These are phyloP conservation scores for Synchiropus splendidus DNA, from an alignment of 2,113 vertebrate species.

Conservation along the genomic window DNA sequence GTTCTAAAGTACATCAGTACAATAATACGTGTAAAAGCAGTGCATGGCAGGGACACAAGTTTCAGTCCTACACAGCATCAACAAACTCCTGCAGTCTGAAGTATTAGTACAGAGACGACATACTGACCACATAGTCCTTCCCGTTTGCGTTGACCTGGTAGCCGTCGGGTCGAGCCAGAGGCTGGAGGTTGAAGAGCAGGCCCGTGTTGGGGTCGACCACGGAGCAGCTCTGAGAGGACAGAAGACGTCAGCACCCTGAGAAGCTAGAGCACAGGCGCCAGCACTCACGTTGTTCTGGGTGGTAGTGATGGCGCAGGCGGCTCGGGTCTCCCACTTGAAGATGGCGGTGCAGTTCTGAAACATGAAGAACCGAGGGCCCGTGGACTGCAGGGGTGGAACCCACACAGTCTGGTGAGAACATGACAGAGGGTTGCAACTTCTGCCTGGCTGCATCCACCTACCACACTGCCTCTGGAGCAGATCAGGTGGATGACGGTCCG, in stretches of 20 bases:
- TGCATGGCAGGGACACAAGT: too few species aligned
- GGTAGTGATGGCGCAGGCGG: conserved; percentile 78
- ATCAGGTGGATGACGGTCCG: conserved; percentile 79
- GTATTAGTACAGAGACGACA: not conserved
- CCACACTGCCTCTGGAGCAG: conserved; percentile 71
- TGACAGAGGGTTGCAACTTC: fast-evolving
- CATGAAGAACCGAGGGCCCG: conserved; percentile 72
- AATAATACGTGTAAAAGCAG: too few species aligned
- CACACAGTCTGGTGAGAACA: not conserved
- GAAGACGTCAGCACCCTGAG: not conserved
- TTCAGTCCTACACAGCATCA: too few species aligned
- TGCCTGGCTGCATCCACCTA: conserved; percentile 45
- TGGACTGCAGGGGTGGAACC: conserved; percentile 57
- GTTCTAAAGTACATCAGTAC: too few species aligned
- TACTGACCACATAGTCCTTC: conserved; percentile 74
- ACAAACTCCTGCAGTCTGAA: not conserved
- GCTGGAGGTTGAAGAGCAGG: conserved; percentile 79
- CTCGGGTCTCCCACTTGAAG: conserved; percentile 87
- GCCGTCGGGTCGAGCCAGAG: conserved; percentile 59
- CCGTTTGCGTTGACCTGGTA: conserved; percentile 64
- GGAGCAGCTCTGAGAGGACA: conserved; percentile 68
- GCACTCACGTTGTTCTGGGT: conserved; percentile 68
- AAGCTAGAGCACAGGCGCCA: not conserved
- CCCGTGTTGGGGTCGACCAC: conserved; percentile 78
- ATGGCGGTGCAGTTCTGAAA: conserved; percentile 77